Base-by-base conservation (phyloP, 2,797 vertebrate genomes). In the Columba guinea region DNA sequence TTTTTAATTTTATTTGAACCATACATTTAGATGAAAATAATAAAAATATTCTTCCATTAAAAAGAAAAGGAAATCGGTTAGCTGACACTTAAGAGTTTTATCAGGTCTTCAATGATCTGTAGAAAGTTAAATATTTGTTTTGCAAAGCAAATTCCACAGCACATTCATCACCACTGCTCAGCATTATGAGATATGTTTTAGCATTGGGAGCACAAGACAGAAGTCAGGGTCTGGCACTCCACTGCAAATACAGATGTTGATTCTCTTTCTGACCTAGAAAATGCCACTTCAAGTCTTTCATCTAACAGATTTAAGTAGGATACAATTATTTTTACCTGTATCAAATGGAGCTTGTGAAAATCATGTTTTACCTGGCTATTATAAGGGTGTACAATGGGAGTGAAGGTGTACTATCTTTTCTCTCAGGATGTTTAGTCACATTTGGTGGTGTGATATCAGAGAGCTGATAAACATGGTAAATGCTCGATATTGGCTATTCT, bases 121-220 rank as follows among this genome's bases (percentile, higher is more conserved):
- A 89, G 85, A 87, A 96, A 95, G 77, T 92, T 91, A 59, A 65
- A 71, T 91, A 90, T 96, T 95, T 95, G 58, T 95, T 93, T 91
- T 94, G 30, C 62, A 80, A 94, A 93, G 93, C 76, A 90, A 96
- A 97, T 97, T 96, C 71, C 90, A 89, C 35, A 92, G 85, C 35
- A 70, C 56, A 71, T 76, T 91, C 90, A 46, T 95, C 96, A 74
- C 53, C 64, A 65, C 62, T 74, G 46, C 62, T 90, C 48, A 83
- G 87, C 18, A 55, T 44, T 62, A 37, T 12, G n/a, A 75, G 84
- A 92, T 67, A 84, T 1, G 4, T 44, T 49, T 82, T 71, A 90
- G 52, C 63, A 76, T 46, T 53, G 62, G 27, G n/a, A 89, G 37
- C 74, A 90, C 23, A 67, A 84, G 32, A 34, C 49, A 89, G 35